Base-by-base conservation (phyloP, 2,113 vertebrate species). In the Salvelinus alpinus region DNA sequence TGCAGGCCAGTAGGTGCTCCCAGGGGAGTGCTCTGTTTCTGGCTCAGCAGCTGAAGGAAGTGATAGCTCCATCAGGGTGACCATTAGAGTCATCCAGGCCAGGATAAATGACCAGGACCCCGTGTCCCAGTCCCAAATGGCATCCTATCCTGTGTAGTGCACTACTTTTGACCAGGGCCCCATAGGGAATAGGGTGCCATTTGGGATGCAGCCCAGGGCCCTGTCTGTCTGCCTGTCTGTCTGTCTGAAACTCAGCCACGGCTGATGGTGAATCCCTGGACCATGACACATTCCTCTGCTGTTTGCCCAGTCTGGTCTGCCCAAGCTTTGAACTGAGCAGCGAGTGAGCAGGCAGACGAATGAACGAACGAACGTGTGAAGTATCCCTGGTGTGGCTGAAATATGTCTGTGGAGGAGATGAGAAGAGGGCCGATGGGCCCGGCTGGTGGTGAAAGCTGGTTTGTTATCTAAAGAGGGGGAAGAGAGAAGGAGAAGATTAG, bases 1-100 rank as follows among this genome's bases (percentile, higher is more conserved):
- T 72, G 38, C 82, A 75, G 77, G 73, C 83, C 71, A 72, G 2
- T 64, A 24, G 60, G 62, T 64, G 22, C 11, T 29, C 13, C 64
- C 64, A 27, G 64, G 64, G 64, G 64, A 29, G 13, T 3, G 24
- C 64, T 29, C 64, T 29, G 24, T 65, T 25, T 29, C 31, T 66
- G 25, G 64, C 25, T 66, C 16, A 29, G 64, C 64, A 27, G 64
- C 64, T 27, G 13, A 16, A 66, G 64, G 64, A 64, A 64, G 62
- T 25, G 60, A 64, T 1, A 65, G 22, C 16, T 64, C 62, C 5
- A 25, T 64, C 62, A 64, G 62, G 62, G 11, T 27, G 24, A 65
- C 24, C 24, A 62, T 62, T 62, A 62, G 60, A 22, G 60, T 9
- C 22, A 8, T 20, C n/a, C n/a, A 24, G 60, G n/a, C 24, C 60